Conservation (phyloP, 2,888 invertebrate species). For the Heliconius ethilla region DNA sequence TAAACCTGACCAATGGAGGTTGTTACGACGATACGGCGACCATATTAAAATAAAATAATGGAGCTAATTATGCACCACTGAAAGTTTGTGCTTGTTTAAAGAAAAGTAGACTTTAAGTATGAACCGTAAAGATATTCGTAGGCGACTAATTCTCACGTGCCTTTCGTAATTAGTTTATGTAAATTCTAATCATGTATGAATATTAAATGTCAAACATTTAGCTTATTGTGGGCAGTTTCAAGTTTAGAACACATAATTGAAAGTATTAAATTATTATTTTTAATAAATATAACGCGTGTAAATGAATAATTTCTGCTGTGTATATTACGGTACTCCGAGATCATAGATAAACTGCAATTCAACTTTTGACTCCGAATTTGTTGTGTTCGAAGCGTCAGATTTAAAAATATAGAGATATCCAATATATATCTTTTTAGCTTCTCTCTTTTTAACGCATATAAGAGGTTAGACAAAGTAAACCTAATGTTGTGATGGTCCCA, state of each 20-base stretch:
- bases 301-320: too few species aligned
- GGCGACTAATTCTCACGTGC: background rate
- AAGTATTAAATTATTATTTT: background rate
- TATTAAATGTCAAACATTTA: background rate
- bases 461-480: too few species aligned
- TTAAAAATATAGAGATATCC: too few species aligned
- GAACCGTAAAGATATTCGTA: background rate
- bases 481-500: too few species aligned
- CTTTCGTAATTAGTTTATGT: background rate
- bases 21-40: slow-evolving; percentile 10
- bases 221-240: background rate
- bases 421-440: too few species aligned
- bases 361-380: too few species aligned
- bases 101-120: background rate
- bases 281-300: background rate
- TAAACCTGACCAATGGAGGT: slow-evolving; percentile 26
- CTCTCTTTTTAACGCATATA: too few species aligned
- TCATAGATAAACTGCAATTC: too few species aligned
- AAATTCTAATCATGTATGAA: background rate
- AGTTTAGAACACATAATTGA: background rate
- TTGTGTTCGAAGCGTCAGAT: too few species aligned
- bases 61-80: background rate
- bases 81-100: background rate
- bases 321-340: too few species aligned
- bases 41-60: slow-evolving; percentile 8